These are phyloP conservation scores for Rhimphoctona megacephalus DNA, from an alignment of 2,888 invertebrate genomes.

Conservation along the genomic window DNA sequence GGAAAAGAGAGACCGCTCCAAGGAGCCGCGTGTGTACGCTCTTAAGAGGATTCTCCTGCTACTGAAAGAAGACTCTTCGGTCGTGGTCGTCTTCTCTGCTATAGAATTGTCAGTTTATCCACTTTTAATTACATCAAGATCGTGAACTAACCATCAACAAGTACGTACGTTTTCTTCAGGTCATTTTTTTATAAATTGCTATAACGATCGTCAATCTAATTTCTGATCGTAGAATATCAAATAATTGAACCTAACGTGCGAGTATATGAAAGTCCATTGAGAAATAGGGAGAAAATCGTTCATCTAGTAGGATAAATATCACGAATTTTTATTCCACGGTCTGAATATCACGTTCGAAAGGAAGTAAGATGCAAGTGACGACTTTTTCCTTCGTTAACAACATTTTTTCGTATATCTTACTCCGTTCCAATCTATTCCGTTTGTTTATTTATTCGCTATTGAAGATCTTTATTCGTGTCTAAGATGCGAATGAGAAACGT, in stretches of 20 bases:
- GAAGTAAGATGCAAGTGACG: slow-evolving; percentile 57
- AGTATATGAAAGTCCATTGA: slow-evolving; percentile 10
- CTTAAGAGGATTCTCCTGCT: slow-evolving; percentile 67
- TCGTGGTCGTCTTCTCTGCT: slow-evolving; percentile 32
- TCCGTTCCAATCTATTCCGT: neutral
- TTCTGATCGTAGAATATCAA: neutral
- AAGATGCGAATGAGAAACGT: slow-evolving; percentile 22
- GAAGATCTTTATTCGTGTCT: neutral
- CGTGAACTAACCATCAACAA: slow-evolving; percentile 49
- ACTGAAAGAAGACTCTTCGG: slow-evolving; percentile 44
- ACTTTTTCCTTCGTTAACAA: slow-evolving; percentile 58
- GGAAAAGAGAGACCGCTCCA: slow-evolving; percentile 58
- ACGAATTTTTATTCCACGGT: slow-evolving; percentile 35
- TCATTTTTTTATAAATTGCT: slow-evolving; percentile 6
- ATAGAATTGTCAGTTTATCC: slow-evolving; percentile 43
- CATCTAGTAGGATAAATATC: slow-evolving; percentile 13
- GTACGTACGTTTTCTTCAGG: slow-evolving; percentile 46
- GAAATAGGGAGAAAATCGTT: slow-evolving; percentile 20
- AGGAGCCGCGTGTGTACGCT: slow-evolving; percentile 46
- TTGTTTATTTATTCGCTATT: neutral
- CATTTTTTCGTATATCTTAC: neutral
- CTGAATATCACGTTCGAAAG: slow-evolving; percentile 50
- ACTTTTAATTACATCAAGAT: slow-evolving; percentile 21
- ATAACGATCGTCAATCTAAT: neutral
- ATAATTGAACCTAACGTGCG: neutral